Evolutionary conservation across 92 coral and sea anemone species (phyloP).

Genomic region (Palythoa caribaeorum): DNA sequence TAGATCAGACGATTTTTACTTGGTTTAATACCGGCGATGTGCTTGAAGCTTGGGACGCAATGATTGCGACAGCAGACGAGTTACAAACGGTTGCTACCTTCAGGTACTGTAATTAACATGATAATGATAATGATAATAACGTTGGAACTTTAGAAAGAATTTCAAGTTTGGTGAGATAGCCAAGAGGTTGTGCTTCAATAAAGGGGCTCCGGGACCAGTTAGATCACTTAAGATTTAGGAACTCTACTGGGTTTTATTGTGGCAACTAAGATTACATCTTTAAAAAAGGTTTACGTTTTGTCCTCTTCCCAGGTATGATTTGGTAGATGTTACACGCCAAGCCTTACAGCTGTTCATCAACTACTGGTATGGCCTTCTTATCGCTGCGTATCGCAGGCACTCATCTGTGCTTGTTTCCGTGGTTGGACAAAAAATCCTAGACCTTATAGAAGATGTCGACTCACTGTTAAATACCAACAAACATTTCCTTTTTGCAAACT

Average conservation of each 20-base stretch:
- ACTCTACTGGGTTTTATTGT: background rate
- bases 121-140: background rate
- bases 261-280: background rate
- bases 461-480: slow-evolving; percentile 73
- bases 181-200: no score
- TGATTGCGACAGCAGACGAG: slow-evolving; percentile 67
- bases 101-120: slow-evolving; percentile 49
- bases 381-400: slow-evolving; percentile 62
- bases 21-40: slow-evolving; percentile 80
- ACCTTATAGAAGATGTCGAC: slow-evolving; percentile 74
- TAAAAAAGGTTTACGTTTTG: background rate
- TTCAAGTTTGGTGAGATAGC: no score
- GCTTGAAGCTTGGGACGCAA: slow-evolving; percentile 77
- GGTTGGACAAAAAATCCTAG: slow-evolving; percentile 56
- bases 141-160: background rate
- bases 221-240: no score
- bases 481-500: slow-evolving; percentile 81
- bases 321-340: slow-evolving; percentile 87
- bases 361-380: slow-evolving; percentile 56
- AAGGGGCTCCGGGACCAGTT: no score
- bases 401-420: slow-evolving; percentile 26
- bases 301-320: slow-evolving; percentile 59
- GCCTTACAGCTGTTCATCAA: slow-evolving; percentile 74
- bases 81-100: slow-evolving; percentile 68
- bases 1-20: slow-evolving; percentile 50